These are phyloP conservation scores for Leucoraja ocellata DNA, from an alignment of 2,797 vertebrate species.

Conservation along the genomic window DNA sequence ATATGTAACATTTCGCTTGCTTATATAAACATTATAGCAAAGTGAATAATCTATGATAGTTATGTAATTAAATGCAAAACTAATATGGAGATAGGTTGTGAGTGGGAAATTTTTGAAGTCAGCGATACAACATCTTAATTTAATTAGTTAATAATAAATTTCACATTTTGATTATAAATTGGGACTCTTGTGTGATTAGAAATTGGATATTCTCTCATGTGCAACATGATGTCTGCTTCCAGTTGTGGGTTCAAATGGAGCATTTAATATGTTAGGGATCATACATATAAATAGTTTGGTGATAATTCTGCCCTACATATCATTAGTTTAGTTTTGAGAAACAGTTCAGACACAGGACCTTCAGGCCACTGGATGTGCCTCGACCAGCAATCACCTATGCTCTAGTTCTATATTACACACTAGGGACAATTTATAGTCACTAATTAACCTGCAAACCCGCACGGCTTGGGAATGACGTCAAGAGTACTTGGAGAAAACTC, in stretches of 20 bases:
- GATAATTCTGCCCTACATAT: neutral
- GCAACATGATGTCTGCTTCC: neutral
- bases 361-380: too few relatives aligned
- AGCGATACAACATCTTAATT: neutral
- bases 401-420: too few relatives aligned
- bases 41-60: neutral
- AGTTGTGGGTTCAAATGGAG: neutral
- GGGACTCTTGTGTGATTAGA: neutral
- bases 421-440: too few relatives aligned
- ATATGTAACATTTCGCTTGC: constrained; percentile 28
- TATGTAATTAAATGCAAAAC: neutral
- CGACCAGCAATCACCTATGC: too few relatives aligned
- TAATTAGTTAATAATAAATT: neutral
- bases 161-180: neutral
- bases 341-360: too few relatives aligned
- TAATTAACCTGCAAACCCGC: too few relatives aligned
- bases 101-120: neutral
- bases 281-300: neutral
- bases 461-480: too few relatives aligned
- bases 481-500: too few relatives aligned
- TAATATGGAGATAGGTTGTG: neutral
- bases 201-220: neutral
- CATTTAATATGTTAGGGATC: neutral
- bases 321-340: neutral
- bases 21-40: constrained; percentile 3